phyloP scores from a whole-genome alignment of 2,113 vertebrate genomes.

The Lagopus muta region DNA sequence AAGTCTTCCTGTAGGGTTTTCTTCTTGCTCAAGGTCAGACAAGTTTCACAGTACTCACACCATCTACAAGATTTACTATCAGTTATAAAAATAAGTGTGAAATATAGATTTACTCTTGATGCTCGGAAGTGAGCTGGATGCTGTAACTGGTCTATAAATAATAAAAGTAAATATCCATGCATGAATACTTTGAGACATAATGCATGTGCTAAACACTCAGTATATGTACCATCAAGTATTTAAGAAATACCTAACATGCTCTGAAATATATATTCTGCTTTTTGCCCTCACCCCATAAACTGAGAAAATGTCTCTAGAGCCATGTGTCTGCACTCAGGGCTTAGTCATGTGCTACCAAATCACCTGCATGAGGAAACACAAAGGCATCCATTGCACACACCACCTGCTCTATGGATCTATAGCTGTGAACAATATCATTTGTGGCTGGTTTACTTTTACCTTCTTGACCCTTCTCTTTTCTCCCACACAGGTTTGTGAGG shows the following conservation, averaged over 20 bases:
- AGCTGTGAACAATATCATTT: neutral
- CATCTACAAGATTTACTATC: slow-evolving; percentile 54
- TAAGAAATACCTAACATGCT: slow-evolving; percentile 57
- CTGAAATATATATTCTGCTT: slow-evolving; percentile 53
- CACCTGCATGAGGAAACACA: slow-evolving; percentile 6
- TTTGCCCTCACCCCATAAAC: slow-evolving; percentile 54
- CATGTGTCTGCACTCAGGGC: neutral
- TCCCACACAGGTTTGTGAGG: neutral
- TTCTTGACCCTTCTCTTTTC: neutral
- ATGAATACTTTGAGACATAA: slow-evolving; percentile 44
- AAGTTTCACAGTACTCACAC: slow-evolving; percentile 44
- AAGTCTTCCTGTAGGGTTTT: neutral
- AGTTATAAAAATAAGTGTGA: slow-evolving; percentile 61
- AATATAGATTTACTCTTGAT: slow-evolving; percentile 58
- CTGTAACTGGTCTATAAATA: slow-evolving; percentile 62
- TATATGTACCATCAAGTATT: slow-evolving; percentile 64
- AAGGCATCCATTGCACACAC: neutral
- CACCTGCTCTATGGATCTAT: neutral
- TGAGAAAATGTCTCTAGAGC: slow-evolving; percentile 25
- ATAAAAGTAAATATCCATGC: slow-evolving; percentile 64
- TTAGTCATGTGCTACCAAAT: slow-evolving; percentile 38
- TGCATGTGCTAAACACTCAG: slow-evolving; percentile 46
- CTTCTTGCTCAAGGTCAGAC: slow-evolving; percentile 61
- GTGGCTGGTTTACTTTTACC: neutral
- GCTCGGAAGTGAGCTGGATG: slow-evolving; percentile 35